Evolutionary conservation across 2,797 vertebrate species (phyloP).

Genomic region (Florisuga fusca): DNA sequence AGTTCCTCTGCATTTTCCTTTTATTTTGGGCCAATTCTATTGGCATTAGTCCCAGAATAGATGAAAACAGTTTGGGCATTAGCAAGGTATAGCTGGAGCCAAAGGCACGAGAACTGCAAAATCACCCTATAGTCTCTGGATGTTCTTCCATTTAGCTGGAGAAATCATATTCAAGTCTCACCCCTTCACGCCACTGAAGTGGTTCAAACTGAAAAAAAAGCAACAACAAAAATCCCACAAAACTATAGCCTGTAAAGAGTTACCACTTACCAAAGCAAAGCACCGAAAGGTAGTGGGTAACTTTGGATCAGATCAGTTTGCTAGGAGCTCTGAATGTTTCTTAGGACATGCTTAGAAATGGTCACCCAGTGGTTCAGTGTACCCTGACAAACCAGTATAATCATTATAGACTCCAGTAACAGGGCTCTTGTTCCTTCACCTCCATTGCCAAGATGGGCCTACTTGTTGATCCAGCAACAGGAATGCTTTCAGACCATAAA

Average conservation of each 20-base stretch:
- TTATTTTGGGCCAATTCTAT: conserved; percentile 9
- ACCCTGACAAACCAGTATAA: background rate
- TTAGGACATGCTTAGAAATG: background rate
- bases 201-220: background rate
- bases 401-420: background rate
- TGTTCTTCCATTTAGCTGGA: background rate
- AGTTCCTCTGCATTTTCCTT: background rate
- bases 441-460: background rate
- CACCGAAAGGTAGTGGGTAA: background rate
- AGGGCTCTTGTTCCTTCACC: background rate
- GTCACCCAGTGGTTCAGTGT: background rate
- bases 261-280: background rate
- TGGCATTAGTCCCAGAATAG: background rate
- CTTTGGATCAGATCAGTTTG: background rate
- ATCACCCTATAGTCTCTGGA: background rate
- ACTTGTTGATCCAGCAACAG: fast-evolving
- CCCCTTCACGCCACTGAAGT: background rate
- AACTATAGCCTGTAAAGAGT: background rate
- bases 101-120: background rate
- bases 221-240: background rate
- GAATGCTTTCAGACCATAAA: background rate
- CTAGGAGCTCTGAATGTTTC: background rate
- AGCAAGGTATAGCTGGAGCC: background rate
- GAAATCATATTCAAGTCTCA: background rate
- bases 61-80: conserved; percentile 22